A percentile compares a stretch with the other conserved stretches of the same genome.
Evolutionary conservation across 2,888 invertebrate species (phyloP).

Genomic region (Fabriciana adippe): DNA sequence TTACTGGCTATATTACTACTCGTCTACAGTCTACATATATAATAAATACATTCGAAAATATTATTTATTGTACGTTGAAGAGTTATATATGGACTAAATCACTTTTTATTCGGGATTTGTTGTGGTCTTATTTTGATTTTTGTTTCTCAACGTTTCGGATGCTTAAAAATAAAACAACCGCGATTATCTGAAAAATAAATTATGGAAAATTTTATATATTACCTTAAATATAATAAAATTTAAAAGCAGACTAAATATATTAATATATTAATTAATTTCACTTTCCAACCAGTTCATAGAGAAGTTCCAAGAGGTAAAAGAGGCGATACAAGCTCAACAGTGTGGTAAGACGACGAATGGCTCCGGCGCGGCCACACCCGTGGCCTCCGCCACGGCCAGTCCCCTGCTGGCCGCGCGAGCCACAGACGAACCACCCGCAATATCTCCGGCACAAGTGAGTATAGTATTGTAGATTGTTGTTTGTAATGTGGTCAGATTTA

Average conservation of each 20-base stretch:
- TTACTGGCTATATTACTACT: too few relatives aligned
- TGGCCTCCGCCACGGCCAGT: conserved; percentile 93
- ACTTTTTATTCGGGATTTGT: too few relatives aligned
- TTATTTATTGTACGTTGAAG: too few relatives aligned
- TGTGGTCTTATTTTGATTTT: background rate
- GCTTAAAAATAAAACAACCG: background rate
- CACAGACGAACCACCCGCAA: conserved; percentile 67
- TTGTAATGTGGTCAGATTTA: too few relatives aligned
- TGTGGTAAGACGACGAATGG: conserved; percentile 62
- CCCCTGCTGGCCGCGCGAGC: conserved; percentile 85
- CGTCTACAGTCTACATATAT: too few relatives aligned
- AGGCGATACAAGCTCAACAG: conserved; percentile 88
- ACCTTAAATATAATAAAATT: too few relatives aligned
- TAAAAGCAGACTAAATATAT: too few relatives aligned
- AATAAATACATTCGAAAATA: too few relatives aligned
- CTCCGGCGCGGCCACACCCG: conserved; percentile 89
- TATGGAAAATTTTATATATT: too few relatives aligned
- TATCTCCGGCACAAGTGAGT: conserved; percentile 59
- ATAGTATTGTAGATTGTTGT: too few relatives aligned
- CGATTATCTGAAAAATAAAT: conserved; percentile 22
- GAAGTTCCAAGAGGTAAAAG: conserved; percentile 99
- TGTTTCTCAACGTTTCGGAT: background rate
- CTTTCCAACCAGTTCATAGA: conserved; percentile 91
- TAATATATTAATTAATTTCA: conserved; percentile 30
- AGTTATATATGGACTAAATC: too few relatives aligned